Evolutionary conservation across 2,888 invertebrate genomes (phyloP).

Genomic region (Leucophenga maculata): DNA sequence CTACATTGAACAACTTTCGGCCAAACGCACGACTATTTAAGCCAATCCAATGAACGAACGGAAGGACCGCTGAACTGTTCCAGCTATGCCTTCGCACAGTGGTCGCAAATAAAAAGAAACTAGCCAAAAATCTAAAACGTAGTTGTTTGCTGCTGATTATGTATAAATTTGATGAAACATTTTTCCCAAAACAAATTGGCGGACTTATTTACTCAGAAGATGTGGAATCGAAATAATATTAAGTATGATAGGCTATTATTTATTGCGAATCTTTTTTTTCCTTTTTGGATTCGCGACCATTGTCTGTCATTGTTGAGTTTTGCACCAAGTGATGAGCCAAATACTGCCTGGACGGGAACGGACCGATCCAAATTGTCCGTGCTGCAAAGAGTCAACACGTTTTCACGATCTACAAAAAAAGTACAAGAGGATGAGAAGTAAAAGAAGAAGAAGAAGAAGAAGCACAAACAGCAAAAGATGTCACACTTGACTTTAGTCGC

Average conservation of each 20-base stretch:
- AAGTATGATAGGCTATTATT: too few species aligned
- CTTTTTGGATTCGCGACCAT: too few species aligned
- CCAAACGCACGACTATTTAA: background rate
- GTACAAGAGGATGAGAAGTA: background rate
- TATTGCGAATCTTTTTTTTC: background rate
- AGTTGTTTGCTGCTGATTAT: background rate
- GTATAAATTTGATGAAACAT: background rate
- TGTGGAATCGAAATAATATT: too few species aligned
- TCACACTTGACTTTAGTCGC: slow-evolving; percentile 33
- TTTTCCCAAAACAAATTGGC: background rate
- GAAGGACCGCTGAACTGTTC: background rate
- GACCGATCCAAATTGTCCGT: background rate
- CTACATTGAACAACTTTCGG: background rate
- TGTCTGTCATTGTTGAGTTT: background rate
- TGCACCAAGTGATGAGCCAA: too few species aligned
- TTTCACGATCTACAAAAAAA: slow-evolving; percentile 1
- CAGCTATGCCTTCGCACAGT: background rate
- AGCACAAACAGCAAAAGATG: slow-evolving; percentile 19
- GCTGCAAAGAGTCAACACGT: background rate
- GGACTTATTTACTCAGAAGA: too few species aligned
- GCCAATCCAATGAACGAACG: background rate
- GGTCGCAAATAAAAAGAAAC: too few species aligned
- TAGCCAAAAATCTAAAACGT: too few species aligned
- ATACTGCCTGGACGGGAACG: background rate
- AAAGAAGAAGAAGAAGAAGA: background rate